A percentile compares a stretch with the other conserved stretches of the same genome.
Evolutionary conservation across 1,140 invertebrate genomes (phyloP).

Genomic region (Chionoecetes opilio): DNA sequence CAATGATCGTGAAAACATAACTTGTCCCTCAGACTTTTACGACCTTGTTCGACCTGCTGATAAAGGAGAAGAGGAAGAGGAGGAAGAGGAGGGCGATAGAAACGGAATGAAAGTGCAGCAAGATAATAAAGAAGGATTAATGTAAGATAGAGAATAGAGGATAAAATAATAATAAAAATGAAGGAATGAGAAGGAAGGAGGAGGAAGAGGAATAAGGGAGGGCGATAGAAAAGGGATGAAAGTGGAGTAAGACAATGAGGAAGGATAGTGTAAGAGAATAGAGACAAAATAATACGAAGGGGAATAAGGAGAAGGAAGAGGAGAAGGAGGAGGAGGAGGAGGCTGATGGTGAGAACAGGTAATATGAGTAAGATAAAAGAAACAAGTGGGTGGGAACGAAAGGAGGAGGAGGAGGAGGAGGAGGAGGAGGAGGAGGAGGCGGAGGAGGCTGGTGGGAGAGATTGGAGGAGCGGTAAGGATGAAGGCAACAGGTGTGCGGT

Average conservation of each 20-base stretch:
- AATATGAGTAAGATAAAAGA: not conserved
- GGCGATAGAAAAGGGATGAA: not conserved
- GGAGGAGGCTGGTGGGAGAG: not conserved
- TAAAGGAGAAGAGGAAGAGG: not conserved
- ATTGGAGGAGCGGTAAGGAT: not conserved
- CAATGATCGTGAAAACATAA: too few species aligned
- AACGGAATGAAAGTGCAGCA: not conserved
- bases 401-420: not conserved
- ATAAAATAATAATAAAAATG: not conserved
- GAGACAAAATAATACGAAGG: not conserved
- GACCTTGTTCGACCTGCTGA: too few species aligned
- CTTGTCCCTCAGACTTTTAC: too few species aligned
- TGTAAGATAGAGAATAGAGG: not conserved
- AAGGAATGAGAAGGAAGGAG: not conserved
- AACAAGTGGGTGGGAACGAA: not conserved
- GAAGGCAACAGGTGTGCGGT: not conserved
- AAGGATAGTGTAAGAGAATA: not conserved
- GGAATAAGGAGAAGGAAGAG: not conserved
- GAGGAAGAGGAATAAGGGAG: too few species aligned
- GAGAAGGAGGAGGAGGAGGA: not conserved
- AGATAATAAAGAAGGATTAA: not conserved
- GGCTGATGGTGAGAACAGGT: not conserved
- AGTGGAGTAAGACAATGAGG: not conserved
- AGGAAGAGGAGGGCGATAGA: not conserved
- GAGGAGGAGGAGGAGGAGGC: not conserved